Percentiles rank a stretch among this genome's conserved stretches.
phyloP scores from a whole-genome alignment of 2,888 invertebrate genomes.

The Ctenicera cuprea region DNA sequence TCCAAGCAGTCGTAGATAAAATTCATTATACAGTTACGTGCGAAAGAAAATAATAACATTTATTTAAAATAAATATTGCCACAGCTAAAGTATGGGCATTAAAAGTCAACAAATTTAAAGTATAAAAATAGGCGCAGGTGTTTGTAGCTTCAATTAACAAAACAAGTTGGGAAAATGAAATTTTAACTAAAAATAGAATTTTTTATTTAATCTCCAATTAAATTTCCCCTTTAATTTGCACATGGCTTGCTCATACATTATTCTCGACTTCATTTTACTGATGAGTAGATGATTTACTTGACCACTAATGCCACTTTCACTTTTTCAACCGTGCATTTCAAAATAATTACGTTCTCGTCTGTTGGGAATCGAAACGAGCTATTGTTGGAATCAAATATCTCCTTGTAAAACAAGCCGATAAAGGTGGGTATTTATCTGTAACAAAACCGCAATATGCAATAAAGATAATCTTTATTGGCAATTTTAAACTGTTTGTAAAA shows the following conservation, averaged over 20 bases:
- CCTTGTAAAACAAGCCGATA: neutral
- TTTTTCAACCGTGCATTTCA: neutral
- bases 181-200: too few species aligned
- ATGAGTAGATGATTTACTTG: conserved; percentile 1
- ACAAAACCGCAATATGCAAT: neutral
- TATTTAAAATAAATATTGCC: too few species aligned
- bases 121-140: too few species aligned
- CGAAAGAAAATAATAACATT: too few species aligned
- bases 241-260: neutral
- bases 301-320: neutral
- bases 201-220: too few species aligned
- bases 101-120: too few species aligned
- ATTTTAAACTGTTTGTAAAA: neutral
- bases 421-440: neutral
- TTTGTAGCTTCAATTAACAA: too few species aligned
- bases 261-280: neutral
- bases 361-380: neutral
- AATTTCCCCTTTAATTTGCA: neutral
- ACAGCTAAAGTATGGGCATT: too few species aligned
- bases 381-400: neutral
- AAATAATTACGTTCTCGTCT: neutral
- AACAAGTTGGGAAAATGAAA: too few species aligned
- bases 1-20: too few species aligned
- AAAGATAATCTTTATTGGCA: neutral
- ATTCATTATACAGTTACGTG: too few species aligned